phyloP scores from a whole-genome alignment of 2,113 vertebrate genomes.

The Apaloderma vittatum region DNA sequence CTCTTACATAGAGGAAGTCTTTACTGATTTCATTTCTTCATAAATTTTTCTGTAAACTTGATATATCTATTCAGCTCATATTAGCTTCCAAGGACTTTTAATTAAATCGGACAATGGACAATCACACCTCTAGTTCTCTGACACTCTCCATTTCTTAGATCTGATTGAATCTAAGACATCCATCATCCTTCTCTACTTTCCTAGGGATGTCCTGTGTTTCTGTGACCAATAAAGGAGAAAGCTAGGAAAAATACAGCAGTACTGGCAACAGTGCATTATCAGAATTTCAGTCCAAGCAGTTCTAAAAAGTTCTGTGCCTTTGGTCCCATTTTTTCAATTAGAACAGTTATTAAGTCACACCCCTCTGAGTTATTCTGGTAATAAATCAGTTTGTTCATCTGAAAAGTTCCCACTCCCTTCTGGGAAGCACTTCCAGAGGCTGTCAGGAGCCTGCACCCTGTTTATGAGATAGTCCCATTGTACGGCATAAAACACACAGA shows the following conservation, averaged over 20 bases:
- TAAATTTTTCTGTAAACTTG: neutral
- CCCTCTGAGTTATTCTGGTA: constrained; percentile 9
- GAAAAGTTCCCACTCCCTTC: constrained; percentile 30
- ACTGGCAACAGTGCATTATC: neutral
- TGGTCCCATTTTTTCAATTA: constrained; percentile 54
- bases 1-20: neutral
- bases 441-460: constrained; percentile 49
- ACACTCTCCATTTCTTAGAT: neutral
- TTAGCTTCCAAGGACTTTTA: neutral
- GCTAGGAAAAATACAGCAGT: neutral
- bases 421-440: constrained; percentile 23
- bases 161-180: neutral
- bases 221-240: neutral
- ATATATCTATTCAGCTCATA: neutral
- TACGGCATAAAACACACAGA: neutral
- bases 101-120: neutral
- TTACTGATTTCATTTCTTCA: neutral
- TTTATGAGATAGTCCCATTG: constrained; percentile 43
- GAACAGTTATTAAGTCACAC: constrained; percentile 56
- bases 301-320: constrained; percentile 23
- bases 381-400: constrained; percentile 54
- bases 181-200: neutral
- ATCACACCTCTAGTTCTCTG: neutral
- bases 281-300: constrained; percentile 6
- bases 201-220: neutral